Evolutionary conservation across 1,140 invertebrate species (phyloP), one percentile per base, ranked within the genome.

Genomic region (Oryctes rhinoceros): DNA sequence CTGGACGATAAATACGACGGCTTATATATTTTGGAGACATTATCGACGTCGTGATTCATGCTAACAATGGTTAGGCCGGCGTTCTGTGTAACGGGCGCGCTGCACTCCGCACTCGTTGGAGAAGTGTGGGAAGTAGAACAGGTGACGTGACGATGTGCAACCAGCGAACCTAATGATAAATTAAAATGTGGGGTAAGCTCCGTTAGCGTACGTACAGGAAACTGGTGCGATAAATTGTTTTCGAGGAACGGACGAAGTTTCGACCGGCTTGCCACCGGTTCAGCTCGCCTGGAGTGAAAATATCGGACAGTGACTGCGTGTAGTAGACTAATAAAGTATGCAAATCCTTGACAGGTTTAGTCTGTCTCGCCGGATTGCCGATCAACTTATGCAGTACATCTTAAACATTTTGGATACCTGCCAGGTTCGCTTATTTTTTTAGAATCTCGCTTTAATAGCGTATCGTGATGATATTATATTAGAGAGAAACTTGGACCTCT

Each of bases 341-440:
- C 75, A 76, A 76, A 76, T 44, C n/a, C 75, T 39, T 76, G 75
- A 76, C 75, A 76, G 75, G 75, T 76, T 76, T 76, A 76, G 75
- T 76, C 75, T 76, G 75, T 76, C 75, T 44, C 35, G 75, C 44
- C 37, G 39, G 37, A 76, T 76, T 48, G 47, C 47, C 35, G 75
- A 71, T 76, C 75, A 76, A 47, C 75, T 48, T 76, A 76, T 76
- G 75, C 75, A 76, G 37, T 76, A 76, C 75, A 76, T 76, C 75
- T 76, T 76, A 24, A 71, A 71, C 11, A 71, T 71, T 71, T 71
- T 71, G 65, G 65, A 71, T 71, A 71, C 35, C 35, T 71, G 65
- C 65, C 65, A 71, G 65, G 20, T 71, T 71, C 65, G 35, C 65
- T 71, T 71, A 71, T 71, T 71, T 71, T 71, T 71, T 71, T 71